A percentile compares a stretch with the other conserved stretches of the same genome.
phyloP scores from a whole-genome alignment of 2,888 invertebrate species.

The Perizoma flavofasciatum region DNA sequence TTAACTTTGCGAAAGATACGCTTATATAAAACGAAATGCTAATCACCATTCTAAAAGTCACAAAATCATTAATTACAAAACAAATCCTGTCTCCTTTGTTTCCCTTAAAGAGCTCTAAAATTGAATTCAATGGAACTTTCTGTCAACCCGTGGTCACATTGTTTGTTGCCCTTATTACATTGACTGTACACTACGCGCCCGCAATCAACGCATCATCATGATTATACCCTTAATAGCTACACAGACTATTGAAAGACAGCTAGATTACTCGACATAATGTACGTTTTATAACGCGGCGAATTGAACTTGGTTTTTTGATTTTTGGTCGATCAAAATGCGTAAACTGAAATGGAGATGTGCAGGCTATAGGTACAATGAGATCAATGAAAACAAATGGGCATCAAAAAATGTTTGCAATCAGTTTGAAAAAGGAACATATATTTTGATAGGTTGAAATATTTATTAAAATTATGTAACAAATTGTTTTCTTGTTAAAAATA shows the following conservation, averaged over 20 bases:
- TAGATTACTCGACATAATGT: constrained; percentile 1
- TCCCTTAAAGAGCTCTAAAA: constrained; percentile 2
- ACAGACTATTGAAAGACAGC: constrained; percentile 6
- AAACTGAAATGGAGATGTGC: no score
- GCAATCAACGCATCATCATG: constrained; percentile 46
- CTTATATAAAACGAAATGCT: no score
- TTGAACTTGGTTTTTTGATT: no score
- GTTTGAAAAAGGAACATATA: no score
- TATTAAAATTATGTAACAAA: no score
- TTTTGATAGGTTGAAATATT: no score
- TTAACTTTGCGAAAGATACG: no score
- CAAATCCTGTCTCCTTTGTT: constrained; percentile 8
- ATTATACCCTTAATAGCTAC: constrained; percentile 47
- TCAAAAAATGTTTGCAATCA: no score
- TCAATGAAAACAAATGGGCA: no score
- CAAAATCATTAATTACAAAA: constrained; percentile 4
- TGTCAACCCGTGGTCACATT: constrained; percentile 20
- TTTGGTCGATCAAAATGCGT: no score
- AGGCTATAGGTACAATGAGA: no score
- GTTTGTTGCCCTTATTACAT: constrained; percentile 16
- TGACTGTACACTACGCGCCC: constrained; percentile 22
- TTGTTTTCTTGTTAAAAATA: no score
- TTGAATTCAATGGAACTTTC: constrained; percentile 14
- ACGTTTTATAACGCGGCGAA: neutral
- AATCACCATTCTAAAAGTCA: neutral